Percentiles rank a stretch among this genome's conserved stretches.
phyloP scores from a whole-genome alignment of 2,888 invertebrate species.

The Noctua fimbriata region DNA sequence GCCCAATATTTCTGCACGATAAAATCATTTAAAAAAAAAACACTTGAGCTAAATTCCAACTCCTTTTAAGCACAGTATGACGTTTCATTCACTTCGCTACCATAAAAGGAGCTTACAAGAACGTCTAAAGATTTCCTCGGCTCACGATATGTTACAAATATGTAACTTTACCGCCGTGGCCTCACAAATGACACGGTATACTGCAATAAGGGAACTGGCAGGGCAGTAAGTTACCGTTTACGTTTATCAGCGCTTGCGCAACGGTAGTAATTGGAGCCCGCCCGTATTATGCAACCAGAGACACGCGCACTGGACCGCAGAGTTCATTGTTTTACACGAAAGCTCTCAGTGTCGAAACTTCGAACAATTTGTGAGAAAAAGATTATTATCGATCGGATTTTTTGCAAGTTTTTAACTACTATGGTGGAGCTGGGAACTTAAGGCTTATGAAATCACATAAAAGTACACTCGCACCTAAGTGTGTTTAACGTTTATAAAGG shows the following conservation, averaged over 20 bases:
- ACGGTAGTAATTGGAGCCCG: slow-evolving; percentile 78
- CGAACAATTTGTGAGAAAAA: slow-evolving; percentile 65
- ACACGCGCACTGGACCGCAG: slow-evolving; percentile 71
- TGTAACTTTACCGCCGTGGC: slow-evolving; percentile 56
- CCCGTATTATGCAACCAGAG: slow-evolving; percentile 68
- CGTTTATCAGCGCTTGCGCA: slow-evolving; percentile 73
- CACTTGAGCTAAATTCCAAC: slow-evolving; percentile 1
- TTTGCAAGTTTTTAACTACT: slow-evolving; percentile 28
- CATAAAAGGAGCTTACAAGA: slow-evolving; percentile 31
- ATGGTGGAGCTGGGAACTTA: slow-evolving; percentile 27
- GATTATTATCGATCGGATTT: slow-evolving; percentile 54
- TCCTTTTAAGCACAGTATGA: slow-evolving; percentile 1
- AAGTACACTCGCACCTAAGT: not conserved
- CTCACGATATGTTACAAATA: slow-evolving; percentile 62
- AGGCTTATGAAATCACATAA: slow-evolving; percentile 14
- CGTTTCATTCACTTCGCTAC: slow-evolving; percentile 15
- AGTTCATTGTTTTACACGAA: slow-evolving; percentile 68
- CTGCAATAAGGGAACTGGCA: slow-evolving; percentile 60
- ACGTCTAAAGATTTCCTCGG: slow-evolving; percentile 16
- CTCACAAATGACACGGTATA: slow-evolving; percentile 60
- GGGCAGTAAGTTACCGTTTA: slow-evolving; percentile 56
- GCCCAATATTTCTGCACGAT: not conserved
- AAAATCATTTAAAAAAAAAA: slow-evolving; percentile 22
- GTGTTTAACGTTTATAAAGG: not conserved
- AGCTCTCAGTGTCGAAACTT: slow-evolving; percentile 59